Evolutionary conservation across 2,113 vertebrate species (phyloP), one percentile per base, ranked within the genome.

Genomic region (Cathartes aura): DNA sequence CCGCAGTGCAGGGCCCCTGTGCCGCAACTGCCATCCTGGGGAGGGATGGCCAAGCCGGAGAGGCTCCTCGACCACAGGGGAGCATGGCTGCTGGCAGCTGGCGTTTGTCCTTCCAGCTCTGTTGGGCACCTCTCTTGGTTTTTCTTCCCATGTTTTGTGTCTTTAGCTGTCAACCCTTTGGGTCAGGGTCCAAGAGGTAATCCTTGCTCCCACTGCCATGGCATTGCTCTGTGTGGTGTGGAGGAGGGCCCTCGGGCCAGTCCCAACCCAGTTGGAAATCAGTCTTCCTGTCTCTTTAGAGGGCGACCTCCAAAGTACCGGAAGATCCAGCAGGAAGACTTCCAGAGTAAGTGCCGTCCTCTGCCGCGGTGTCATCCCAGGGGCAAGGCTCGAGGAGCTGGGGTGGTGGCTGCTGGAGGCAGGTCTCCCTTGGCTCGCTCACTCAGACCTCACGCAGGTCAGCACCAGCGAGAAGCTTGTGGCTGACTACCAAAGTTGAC

Each of bases 251-350:
- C 87, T 87, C 15, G 70, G 93, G 78, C 84, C 68, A 21, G 56
- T 45, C 81, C 87, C 42, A n/a, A 22, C 73, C 38, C 55, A 81
- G 56, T 19, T 50, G 73, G 80, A 93, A 92, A 96, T 90, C 72
- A 87, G 56, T 87, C 83, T 90, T 93, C 82, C 96, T 96, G 50
- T 98, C 94, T 98, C 96, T 97, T 78, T 97, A 99, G 99, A 98
- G 99, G 99, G 38, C 99, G 99, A 64, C 99, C 99, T 89, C 99
- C 99, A 21, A 99, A 99, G 98, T 99, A 99, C 96, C 99, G 98
- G 88, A 99, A 99, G 98, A 99, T 98, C 95, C 99, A 99, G 45
- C 99, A 99, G 91, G 99, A 99, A 97, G 98, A 99, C 90, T 99
- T 99, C 96, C 99, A 99, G 75, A 98, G 99, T 99, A 98, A 99